phyloP scores from a whole-genome alignment of 2,113 vertebrate genomes.

The Marcusenius ussheri region DNA sequence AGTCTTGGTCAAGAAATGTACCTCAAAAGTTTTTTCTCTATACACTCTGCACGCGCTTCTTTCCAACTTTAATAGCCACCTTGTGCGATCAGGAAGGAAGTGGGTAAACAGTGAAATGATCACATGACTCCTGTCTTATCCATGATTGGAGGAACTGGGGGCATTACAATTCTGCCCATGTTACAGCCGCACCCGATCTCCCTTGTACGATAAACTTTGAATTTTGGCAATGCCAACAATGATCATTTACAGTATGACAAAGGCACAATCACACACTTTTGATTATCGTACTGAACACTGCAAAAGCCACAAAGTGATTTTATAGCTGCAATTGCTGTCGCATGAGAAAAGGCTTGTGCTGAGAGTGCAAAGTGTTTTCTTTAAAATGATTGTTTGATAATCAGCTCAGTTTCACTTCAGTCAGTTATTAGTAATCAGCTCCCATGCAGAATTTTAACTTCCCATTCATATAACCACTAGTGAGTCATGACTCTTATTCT shows the following conservation, averaged over 20 bases:
- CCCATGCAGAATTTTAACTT: background rate
- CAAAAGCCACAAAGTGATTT: background rate
- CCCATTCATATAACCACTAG: background rate
- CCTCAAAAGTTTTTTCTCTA: background rate
- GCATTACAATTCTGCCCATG: background rate
- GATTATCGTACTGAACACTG: background rate
- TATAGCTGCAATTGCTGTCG: background rate
- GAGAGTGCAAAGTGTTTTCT: background rate
- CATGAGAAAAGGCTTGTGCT: background rate
- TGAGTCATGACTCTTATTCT: background rate
- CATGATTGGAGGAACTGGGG: conserved; percentile 15
- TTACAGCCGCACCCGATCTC: background rate
- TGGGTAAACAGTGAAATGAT: conserved; percentile 3
- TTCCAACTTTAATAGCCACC: conserved; percentile 15
- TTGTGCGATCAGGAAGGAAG: conserved; percentile 12
- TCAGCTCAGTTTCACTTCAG: background rate
- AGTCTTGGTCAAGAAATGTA: background rate
- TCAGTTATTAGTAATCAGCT: background rate
- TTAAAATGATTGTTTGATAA: background rate
- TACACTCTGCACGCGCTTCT: background rate
- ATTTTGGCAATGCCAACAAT: background rate
- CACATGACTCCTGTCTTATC: conserved; percentile 4
- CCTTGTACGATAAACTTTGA: background rate
- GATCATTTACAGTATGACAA: background rate
- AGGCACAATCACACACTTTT: background rate